Evolutionary conservation across 2,113 vertebrate species (phyloP).

Genomic region (Sapayoa aenigma): DNA sequence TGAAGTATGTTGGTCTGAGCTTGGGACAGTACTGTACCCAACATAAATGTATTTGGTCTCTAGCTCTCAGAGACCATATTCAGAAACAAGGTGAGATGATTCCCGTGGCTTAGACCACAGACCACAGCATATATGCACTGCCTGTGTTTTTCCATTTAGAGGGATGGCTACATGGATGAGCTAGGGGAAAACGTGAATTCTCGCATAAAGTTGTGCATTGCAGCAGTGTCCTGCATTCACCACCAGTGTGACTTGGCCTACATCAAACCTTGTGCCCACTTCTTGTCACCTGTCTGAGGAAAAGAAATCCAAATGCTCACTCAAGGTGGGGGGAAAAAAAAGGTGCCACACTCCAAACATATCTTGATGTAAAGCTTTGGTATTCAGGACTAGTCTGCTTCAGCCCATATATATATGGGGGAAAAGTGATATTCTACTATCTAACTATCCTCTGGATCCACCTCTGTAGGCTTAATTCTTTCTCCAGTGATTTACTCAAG

Average conservation of each 20-base stretch:
- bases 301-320: neutral
- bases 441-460: neutral
- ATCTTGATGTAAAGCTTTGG: neutral
- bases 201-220: neutral
- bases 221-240: neutral
- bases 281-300: neutral
- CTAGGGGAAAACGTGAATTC: neutral
- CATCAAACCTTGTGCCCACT: neutral
- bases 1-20: neutral
- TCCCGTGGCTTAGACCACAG: neutral
- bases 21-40: neutral
- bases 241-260: neutral
- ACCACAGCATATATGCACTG: accelerated
- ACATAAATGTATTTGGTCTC: neutral
- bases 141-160: neutral
- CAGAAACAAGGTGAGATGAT: neutral
- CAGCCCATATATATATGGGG: neutral
- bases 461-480: neutral
- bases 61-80: neutral
- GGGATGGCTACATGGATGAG: neutral
- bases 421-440: neutral
- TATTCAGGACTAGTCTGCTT: neutral
- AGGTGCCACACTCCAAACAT: neutral
- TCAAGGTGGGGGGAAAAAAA: neutral
- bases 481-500: neutral